Conservation (phyloP, 1,140 invertebrate species). For the Anoplophora glabripennis region DNA sequence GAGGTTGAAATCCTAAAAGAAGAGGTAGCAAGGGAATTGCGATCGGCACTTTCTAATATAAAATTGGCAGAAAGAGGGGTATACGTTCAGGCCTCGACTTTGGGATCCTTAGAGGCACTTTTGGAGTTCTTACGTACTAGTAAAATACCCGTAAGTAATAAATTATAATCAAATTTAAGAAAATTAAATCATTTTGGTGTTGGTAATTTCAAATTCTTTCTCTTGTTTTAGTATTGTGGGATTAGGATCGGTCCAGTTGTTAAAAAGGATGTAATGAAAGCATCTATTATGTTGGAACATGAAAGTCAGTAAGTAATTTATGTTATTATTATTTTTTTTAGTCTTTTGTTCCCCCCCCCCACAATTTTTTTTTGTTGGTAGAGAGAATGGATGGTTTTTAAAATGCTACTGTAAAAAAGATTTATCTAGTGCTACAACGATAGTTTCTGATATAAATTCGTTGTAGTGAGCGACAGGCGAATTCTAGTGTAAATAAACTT, state of each 20-base stretch:
- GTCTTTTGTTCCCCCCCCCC: too few species aligned
- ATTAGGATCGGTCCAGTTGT: conserved; percentile 99
- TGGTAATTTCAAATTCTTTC: conserved; percentile 17
- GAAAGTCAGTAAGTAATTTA: conserved; percentile 82
- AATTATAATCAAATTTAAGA: too few species aligned
- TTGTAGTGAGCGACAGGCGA: too few species aligned
- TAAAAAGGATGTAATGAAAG: conserved; percentile 99
- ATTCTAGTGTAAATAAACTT: too few species aligned
- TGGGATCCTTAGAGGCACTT: conserved; percentile 96
- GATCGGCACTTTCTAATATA: conserved; percentile 86
- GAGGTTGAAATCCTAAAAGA: conserved; percentile 77
- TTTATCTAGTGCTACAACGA: too few species aligned
- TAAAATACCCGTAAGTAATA: conserved; percentile 84
- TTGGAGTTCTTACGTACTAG: conserved; percentile 92
- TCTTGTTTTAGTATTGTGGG: conserved; percentile 83
- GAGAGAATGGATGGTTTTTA: too few species aligned
- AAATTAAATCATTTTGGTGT: too few species aligned
- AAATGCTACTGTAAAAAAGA: too few species aligned
- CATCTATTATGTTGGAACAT: conserved; percentile 98
- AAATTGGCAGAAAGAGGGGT: conserved; percentile 91
- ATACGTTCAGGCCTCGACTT: conserved; percentile 97
- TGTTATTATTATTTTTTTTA: too few species aligned
- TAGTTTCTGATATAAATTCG: too few species aligned
- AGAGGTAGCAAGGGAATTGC: conserved; percentile 79
- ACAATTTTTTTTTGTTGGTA: not conserved